Evolutionary conservation across 1,140 invertebrate species (phyloP).

Genomic region (Semibalanus balanoides): DNA sequence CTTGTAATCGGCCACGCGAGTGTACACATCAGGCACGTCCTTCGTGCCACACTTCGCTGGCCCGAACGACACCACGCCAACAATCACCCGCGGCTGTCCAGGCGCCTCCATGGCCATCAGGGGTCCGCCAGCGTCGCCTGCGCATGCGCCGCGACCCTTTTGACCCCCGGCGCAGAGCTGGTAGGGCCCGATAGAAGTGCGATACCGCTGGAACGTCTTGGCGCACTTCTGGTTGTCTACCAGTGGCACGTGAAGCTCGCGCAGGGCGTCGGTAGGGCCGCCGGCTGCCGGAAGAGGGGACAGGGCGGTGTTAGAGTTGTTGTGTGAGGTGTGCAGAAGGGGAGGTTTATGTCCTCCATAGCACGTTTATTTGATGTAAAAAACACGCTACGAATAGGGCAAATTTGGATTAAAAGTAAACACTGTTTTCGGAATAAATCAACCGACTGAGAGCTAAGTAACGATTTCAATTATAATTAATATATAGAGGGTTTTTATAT

Average conservation of each 20-base stretch:
- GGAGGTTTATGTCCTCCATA: too few relatives aligned
- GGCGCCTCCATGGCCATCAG: slow-evolving; percentile 24
- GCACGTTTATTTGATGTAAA: too few relatives aligned
- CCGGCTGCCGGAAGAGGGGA: not conserved
- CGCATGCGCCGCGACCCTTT: slow-evolving; percentile 42
- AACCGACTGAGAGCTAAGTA: too few relatives aligned
- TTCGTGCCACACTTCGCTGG: slow-evolving; percentile 44
- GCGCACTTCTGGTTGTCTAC: not conserved
- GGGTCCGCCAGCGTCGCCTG: slow-evolving; percentile 57
- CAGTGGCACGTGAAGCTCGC: not conserved
- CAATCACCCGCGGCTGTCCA: slow-evolving; percentile 8
- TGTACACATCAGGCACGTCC: slow-evolving; percentile 61
- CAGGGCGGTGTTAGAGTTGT: too few relatives aligned
- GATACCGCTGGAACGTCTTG: not conserved
- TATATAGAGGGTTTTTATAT: too few relatives aligned
- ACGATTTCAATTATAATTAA: too few relatives aligned
- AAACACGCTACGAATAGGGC: too few relatives aligned
- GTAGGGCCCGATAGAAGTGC: not conserved
- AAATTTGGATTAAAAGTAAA: too few relatives aligned
- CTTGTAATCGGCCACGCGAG: slow-evolving; percentile 45
- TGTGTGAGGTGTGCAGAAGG: too few relatives aligned
- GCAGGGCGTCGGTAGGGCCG: not conserved
- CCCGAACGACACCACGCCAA: slow-evolving; percentile 53
- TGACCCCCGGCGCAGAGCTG: slow-evolving; percentile 26
- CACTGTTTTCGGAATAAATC: too few relatives aligned